Evolutionary conservation across 2,113 vertebrate genomes (phyloP).

Genomic region (Rutilus rutilus): DNA sequence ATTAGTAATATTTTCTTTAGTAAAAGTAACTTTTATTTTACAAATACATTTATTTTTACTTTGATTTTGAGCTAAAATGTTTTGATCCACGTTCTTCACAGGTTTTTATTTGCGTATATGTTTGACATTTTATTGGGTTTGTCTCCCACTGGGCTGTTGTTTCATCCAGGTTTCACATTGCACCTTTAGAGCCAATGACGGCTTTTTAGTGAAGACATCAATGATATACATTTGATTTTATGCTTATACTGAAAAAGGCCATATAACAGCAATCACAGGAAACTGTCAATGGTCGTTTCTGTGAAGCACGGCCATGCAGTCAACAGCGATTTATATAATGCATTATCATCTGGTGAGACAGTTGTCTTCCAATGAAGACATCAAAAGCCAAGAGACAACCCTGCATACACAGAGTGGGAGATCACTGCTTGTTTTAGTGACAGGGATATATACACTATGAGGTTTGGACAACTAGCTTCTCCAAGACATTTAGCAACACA

Average conservation of each 20-base stretch:
- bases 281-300: constrained; percentile 10
- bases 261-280: not conserved
- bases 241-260: not conserved
- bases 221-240: not conserved
- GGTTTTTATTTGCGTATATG: not conserved
- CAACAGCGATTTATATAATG: not conserved
- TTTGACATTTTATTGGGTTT: not conserved
- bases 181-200: not conserved
- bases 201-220: not conserved
- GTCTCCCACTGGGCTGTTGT: not conserved
- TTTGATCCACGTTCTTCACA: not conserved
- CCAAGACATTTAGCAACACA: not conserved
- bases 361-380: not conserved
- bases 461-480: not conserved
- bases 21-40: not conserved
- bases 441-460: not conserved
- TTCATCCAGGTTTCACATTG: not conserved
- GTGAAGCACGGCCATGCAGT: not conserved
- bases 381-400: not conserved
- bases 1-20: not conserved
- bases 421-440: constrained; percentile 27
- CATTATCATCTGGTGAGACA: not conserved
- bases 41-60: not conserved
- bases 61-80: not conserved
- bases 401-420: not conserved